Conservation (phyloP, 2,888 invertebrate species). For the Campopleginae sp. region DNA sequence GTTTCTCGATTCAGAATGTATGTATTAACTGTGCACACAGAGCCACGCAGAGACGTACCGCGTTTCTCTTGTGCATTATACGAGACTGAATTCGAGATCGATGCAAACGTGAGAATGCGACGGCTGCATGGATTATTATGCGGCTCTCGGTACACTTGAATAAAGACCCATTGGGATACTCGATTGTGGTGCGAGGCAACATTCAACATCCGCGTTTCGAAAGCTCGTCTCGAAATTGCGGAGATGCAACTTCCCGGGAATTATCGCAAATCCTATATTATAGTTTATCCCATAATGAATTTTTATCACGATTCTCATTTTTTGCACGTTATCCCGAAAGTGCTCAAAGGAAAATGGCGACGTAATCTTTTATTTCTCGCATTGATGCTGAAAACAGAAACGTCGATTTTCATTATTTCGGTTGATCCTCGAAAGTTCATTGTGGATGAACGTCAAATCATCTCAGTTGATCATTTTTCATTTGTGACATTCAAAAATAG, state of each 20-base stretch:
- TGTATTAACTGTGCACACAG: not conserved
- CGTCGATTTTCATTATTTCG: not conserved
- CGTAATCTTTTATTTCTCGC: not conserved
- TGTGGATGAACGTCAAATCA: not conserved
- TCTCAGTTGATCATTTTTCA: not conserved
- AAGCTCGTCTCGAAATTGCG: constrained; percentile 23
- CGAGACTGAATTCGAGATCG: constrained; percentile 40
- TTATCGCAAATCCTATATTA: constrained; percentile 28
- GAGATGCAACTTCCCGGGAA: constrained; percentile 11
- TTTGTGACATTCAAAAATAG: not conserved
- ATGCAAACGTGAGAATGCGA: constrained; percentile 66
- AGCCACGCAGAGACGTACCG: not conserved
- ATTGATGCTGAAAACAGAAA: not conserved
- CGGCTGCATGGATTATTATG: constrained; percentile 59
- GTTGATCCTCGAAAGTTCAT: not conserved
- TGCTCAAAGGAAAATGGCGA: not conserved
- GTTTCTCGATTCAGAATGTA: not conserved
- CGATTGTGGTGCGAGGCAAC: constrained; percentile 22
- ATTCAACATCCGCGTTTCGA: constrained; percentile 3
- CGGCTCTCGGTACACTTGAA: constrained; percentile 11
- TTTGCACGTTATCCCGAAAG: not conserved
- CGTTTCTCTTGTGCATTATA: constrained; percentile 7
- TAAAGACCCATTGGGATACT: constrained; percentile 27
- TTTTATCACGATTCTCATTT: not conserved
- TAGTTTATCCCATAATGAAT: constrained; percentile 12